Evolutionary conservation across 2,113 vertebrate genomes (phyloP).

Genomic region (Heptranchias perlo): DNA sequence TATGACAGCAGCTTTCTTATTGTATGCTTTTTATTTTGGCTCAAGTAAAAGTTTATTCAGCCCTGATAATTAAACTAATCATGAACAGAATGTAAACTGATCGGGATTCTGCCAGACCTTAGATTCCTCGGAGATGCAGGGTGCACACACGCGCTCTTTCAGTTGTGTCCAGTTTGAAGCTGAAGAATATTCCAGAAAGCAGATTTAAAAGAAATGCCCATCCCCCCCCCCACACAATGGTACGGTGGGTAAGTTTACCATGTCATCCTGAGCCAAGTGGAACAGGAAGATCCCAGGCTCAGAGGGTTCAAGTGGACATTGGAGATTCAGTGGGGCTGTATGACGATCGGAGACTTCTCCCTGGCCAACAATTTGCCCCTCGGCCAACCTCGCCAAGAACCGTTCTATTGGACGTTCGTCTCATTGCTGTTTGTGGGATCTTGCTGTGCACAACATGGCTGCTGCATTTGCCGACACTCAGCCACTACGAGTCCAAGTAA

Average conservation of each 20-base stretch:
- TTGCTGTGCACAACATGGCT: background rate
- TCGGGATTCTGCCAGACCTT: background rate
- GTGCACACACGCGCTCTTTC: background rate
- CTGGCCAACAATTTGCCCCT: background rate
- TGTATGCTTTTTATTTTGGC: too few relatives aligned
- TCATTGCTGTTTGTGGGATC: background rate
- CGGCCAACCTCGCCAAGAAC: background rate
- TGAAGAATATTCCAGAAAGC: background rate
- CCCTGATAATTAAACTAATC: slow-evolving; percentile 3
- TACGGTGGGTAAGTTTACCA: background rate
- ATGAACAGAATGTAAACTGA: background rate
- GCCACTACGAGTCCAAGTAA: background rate
- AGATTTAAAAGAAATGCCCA: too few relatives aligned
- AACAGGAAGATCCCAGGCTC: background rate
- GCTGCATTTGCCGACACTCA: background rate
- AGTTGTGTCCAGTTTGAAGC: background rate
- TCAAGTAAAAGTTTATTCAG: background rate
- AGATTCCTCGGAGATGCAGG: background rate
- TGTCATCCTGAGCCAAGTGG: background rate
- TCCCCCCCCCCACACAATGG: too few relatives aligned
- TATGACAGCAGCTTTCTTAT: slow-evolving; percentile 4
- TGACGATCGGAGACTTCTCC: background rate
- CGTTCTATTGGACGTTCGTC: background rate
- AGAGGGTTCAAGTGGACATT: background rate
- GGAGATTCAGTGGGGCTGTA: background rate